A percentile compares a stretch with the other conserved stretches of the same genome.
Conservation (phyloP, 2,113 vertebrate genomes). For the Odontesthes bonariensis region DNA sequence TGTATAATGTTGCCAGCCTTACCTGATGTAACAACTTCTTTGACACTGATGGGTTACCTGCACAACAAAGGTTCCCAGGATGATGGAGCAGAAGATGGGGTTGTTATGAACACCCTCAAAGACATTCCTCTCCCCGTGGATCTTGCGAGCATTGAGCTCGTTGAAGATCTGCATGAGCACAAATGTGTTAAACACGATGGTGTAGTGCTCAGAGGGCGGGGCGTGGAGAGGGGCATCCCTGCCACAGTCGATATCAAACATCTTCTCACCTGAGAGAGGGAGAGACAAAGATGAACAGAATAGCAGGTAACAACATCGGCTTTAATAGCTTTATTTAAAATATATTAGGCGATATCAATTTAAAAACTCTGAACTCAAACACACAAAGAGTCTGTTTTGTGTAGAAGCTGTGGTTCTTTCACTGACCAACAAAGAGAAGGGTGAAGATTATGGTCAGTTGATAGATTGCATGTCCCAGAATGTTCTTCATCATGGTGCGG, state of each 20-base stretch:
- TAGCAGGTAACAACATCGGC: background rate
- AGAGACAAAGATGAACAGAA: background rate
- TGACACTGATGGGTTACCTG: slow-evolving; percentile 83
- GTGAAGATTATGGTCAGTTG: slow-evolving; percentile 94
- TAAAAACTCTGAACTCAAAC: background rate
- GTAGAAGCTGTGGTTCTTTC: background rate
- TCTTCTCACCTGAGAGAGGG: slow-evolving; percentile 87
- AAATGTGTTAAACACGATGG: slow-evolving; percentile 97
- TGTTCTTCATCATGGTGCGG: slow-evolving; percentile 99
- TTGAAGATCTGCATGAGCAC: slow-evolving; percentile 99
- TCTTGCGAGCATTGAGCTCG: slow-evolving; percentile 98
- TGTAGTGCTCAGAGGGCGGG: slow-evolving; percentile 97
- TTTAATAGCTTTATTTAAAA: too few species aligned
- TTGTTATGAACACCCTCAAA: slow-evolving; percentile 97
- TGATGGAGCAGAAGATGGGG: slow-evolving; percentile 94
- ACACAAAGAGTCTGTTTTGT: background rate
- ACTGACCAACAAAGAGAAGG: slow-evolving; percentile 94
- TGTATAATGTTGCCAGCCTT: background rate
- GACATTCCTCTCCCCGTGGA: slow-evolving; percentile 97
- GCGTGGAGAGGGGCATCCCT: slow-evolving; percentile 94
- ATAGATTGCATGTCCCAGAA: slow-evolving; percentile 94
- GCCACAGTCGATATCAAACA: slow-evolving; percentile 95
- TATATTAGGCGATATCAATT: too few species aligned
- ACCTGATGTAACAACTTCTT: background rate
- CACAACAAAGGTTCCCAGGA: slow-evolving; percentile 91